phyloP scores from a whole-genome alignment of 2,113 vertebrate genomes.

The Dinomys branickii region DNA sequence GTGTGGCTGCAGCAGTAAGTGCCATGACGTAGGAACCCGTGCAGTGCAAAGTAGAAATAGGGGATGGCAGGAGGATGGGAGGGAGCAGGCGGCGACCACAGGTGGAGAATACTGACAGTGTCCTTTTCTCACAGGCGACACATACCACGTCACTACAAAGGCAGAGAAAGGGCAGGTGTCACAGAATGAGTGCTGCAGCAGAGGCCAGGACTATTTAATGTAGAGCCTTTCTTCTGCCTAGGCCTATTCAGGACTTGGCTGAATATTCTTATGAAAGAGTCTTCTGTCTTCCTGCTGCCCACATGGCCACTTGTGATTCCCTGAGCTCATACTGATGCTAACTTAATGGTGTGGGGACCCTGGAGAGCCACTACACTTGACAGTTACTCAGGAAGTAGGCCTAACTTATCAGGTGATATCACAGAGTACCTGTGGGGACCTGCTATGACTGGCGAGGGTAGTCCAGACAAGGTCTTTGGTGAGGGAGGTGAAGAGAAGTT shows the following conservation, averaged over 20 bases:
- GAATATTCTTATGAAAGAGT: background rate
- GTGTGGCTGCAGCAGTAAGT: constrained; percentile 92
- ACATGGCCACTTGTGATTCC: background rate
- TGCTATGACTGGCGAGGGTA: background rate
- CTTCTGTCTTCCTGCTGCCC: background rate
- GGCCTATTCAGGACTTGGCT: background rate
- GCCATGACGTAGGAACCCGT: constrained; percentile 95
- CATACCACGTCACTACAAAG: constrained; percentile 92
- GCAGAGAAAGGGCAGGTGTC: background rate
- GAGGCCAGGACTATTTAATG: background rate
- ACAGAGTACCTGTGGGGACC: background rate
- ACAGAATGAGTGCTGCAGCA: background rate
- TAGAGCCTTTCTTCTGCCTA: background rate
- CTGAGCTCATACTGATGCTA: background rate
- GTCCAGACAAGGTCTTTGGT: background rate
- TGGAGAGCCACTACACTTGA: background rate
- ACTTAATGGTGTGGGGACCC: too few species aligned
- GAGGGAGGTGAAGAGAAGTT: background rate
- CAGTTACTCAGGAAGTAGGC: background rate
- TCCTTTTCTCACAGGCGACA: constrained; percentile 95
- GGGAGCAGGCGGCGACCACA: constrained; percentile 96
- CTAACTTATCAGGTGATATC: background rate
- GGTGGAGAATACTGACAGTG: constrained; percentile 94
- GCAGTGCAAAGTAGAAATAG: constrained; percentile 94
- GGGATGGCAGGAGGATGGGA: constrained; percentile 92